Evolutionary conservation across 2,888 invertebrate species (phyloP), one percentile per base, ranked within the genome.

Genomic region (Trachelus stipa): DNA sequence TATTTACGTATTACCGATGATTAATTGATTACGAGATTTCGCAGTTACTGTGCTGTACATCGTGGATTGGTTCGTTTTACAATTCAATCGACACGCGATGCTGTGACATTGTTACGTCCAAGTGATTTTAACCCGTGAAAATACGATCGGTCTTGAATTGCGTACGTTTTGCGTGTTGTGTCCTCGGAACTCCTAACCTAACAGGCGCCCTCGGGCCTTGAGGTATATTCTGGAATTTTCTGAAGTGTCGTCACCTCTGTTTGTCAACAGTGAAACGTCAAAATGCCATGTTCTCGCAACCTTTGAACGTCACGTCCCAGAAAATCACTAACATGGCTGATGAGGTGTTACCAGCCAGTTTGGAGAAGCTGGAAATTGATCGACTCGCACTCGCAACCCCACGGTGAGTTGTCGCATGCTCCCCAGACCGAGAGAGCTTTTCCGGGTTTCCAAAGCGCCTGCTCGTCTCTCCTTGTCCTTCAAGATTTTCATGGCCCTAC

Each of bases 301-400:
- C 73, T 30, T 69, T 86, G 81, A 84, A 73, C 75, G 68, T 76
- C 40, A 74, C 78, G 35, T 34, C 73, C 69, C 80, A 79, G 76
- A 84, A 83, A 80, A 78, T 82, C 68, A 34, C 79, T 81, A 87
- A 81, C 79, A 90, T 90, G 90, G 89, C 86, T 74, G 90, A 90
- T 79, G 90, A 90, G 77, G 83, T 86, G 69, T 79, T 90, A 85
- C 90, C 90, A 83, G 90, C 89, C 77, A 89, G 89, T 81, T 85
- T 90, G 80, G 88, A 90, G 81, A 90, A 87, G 83, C 88, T 90
- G 81, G 88, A 90, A 80, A 90, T 90, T 83, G 88, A 89, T 83
- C 87, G 87, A 34, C 83, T 83, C 3, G 83, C 86, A 11, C 71
- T 69, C 31, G 69, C 69, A 40, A 75, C 37, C 37, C 15, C 76